phyloP scores from a whole-genome alignment of 2,113 vertebrate genomes.

The Ovis canadensis region DNA sequence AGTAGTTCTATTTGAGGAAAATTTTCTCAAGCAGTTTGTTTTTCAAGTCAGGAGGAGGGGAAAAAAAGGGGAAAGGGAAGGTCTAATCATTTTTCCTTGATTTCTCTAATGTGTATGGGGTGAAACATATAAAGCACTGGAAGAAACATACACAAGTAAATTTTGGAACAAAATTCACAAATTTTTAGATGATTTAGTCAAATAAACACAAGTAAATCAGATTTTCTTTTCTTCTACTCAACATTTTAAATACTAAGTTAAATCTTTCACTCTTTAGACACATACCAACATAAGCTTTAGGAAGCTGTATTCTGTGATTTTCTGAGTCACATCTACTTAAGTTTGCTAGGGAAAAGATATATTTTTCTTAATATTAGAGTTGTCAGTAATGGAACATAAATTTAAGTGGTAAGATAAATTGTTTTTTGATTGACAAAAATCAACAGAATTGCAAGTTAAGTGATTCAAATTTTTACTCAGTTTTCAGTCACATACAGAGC shows the following conservation, averaged over 20 bases:
- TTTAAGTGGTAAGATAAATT: neutral
- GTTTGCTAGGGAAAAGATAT: neutral
- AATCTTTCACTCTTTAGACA: neutral
- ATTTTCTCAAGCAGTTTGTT: neutral
- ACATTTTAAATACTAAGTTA: neutral
- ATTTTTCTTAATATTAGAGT: neutral
- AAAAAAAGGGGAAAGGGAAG: rapidly evolving
- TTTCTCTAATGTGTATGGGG: neutral
- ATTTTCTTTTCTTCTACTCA: neutral
- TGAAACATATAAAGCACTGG: neutral
- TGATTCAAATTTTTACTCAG: neutral
- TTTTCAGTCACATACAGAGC: neutral
- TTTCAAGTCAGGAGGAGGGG: neutral
- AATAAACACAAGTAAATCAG: neutral
- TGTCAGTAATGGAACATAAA: neutral
- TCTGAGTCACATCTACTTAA: neutral
- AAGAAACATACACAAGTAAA: neutral
- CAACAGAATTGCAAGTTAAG: neutral
- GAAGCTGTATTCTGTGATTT: neutral
- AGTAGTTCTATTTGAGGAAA: neutral
- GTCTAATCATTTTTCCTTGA: neutral
- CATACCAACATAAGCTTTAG: neutral
- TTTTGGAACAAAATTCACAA: neutral
- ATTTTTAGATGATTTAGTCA: neutral
- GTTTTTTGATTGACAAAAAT: neutral